Conservation (phyloP, 2,888 invertebrate species). For the Erebia epiphron region DNA sequence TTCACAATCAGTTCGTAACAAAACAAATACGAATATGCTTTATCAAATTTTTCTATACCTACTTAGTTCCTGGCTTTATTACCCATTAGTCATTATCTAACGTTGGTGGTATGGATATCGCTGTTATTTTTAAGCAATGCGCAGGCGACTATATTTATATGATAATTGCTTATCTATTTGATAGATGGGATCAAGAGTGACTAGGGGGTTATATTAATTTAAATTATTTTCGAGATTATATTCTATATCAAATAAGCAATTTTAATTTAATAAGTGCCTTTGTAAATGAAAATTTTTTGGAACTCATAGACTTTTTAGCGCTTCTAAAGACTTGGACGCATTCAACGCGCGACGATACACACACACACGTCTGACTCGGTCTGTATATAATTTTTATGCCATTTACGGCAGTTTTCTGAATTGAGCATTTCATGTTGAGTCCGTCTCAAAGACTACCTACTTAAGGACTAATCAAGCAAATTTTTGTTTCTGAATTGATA, state of each 20-base stretch:
- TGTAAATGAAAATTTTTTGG: too few species aligned
- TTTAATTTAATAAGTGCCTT: neutral
- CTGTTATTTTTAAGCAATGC: constrained; percentile 2
- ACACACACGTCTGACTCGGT: too few species aligned
- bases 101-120: neutral
- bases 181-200: neutral
- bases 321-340: too few species aligned
- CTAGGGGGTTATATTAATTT: constrained; percentile 1
- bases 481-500: too few species aligned
- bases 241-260: neutral
- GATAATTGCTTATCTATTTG: constrained; percentile 3
- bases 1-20: neutral
- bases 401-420: too few species aligned
- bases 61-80: neutral
- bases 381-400: too few species aligned
- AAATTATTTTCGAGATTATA: neutral
- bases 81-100: neutral
- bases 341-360: too few species aligned
- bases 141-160: constrained; percentile 9
- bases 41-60: neutral
- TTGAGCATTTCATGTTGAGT: too few species aligned
- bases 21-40: neutral
- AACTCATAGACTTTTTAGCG: too few species aligned
- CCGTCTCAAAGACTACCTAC: too few species aligned
- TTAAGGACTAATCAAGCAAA: too few species aligned